These are phyloP conservation scores for Tolypeutes matacus DNA, from an alignment of 2,797 vertebrate genomes.

Conservation along the genomic window DNA sequence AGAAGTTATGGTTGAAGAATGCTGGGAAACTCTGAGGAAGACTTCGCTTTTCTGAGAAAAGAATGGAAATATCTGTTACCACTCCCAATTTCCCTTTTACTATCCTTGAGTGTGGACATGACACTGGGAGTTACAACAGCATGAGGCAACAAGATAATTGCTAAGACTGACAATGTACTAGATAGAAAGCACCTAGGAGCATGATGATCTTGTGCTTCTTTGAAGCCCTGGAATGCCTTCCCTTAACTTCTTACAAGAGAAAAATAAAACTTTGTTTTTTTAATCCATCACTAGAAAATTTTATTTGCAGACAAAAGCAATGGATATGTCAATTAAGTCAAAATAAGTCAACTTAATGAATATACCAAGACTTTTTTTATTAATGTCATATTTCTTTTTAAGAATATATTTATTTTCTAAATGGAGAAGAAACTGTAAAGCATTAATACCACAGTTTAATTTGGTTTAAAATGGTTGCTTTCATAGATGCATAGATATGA, in stretches of 20 bases:
- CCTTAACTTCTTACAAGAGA: background rate
- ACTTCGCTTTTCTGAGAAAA: background rate
- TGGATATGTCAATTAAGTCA: background rate
- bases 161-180: background rate
- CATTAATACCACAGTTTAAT: background rate
- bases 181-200: background rate
- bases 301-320: background rate
- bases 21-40: background rate
- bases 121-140: background rate
- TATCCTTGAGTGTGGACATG: background rate
- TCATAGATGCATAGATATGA: background rate
- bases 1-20: background rate
- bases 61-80: background rate
- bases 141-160: background rate
- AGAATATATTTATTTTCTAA: background rate
- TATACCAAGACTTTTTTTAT: background rate
- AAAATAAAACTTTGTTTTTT: background rate
- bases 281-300: background rate
- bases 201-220: background rate
- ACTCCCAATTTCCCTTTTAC: background rate
- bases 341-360: background rate
- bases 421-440: background rate
- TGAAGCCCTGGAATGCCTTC: background rate
- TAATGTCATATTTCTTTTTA: background rate
- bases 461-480: background rate